Conservation (phyloP, 1,140 invertebrate genomes). For the Calephelis nemesis region DNA sequence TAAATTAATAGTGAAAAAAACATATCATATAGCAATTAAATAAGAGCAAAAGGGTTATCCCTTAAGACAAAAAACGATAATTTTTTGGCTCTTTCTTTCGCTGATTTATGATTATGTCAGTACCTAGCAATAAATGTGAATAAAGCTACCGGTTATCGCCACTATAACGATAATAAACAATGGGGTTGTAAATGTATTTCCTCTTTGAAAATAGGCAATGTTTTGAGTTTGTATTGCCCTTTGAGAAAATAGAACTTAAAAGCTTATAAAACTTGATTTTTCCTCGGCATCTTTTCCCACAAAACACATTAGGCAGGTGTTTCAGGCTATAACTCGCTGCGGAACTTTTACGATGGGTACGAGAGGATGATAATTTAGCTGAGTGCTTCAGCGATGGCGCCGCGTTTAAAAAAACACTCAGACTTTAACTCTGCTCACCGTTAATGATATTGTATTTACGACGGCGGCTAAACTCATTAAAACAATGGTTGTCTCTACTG, state of each 20-base stretch:
- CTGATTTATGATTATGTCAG: no score
- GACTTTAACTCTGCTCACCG: constrained; percentile 10
- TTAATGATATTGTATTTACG: constrained; percentile 15
- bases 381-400: constrained; percentile 8
- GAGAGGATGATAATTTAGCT: constrained; percentile 18
- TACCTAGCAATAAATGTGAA: no score
- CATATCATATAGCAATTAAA: no score
- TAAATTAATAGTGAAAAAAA: no score
- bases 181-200: neutral
- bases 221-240: neutral
- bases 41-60: no score
- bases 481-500: neutral
- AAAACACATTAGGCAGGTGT: constrained; percentile 18
- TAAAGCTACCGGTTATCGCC: no score
- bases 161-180: no score
- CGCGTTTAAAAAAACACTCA: constrained; percentile 17
- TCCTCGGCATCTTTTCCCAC: neutral
- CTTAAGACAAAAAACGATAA: no score
- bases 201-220: neutral
- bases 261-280: constrained; percentile 17
- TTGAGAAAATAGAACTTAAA: constrained; percentile 11
- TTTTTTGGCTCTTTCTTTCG: no score
- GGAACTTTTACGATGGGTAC: constrained; percentile 11
- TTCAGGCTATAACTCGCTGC: constrained; percentile 2
- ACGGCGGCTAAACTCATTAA: constrained; percentile 14